These are phyloP conservation scores for Rousettus leschenaultii DNA, from an alignment of 2,113 vertebrate species.

Conservation along the genomic window DNA sequence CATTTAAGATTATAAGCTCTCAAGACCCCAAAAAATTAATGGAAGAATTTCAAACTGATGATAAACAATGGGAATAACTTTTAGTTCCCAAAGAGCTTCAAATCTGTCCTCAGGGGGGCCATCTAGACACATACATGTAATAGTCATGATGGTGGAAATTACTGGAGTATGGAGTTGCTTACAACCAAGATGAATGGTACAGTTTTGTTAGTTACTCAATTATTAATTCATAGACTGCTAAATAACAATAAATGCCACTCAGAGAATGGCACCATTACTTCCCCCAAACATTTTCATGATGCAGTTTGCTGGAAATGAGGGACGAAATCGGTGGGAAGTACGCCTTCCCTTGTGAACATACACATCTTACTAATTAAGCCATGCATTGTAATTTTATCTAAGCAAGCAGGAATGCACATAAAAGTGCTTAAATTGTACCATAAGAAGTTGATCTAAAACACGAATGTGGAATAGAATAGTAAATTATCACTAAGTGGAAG, in stretches of 20 bases:
- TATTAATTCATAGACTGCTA: neutral
- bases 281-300: conserved; percentile 4
- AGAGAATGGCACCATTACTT: neutral
- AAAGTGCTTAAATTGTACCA: conserved; percentile 16
- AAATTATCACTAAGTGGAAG: conserved; percentile 53
- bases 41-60: neutral
- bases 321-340: neutral
- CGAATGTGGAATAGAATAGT: conserved; percentile 39
- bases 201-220: neutral
- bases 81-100: neutral
- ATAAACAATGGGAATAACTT: neutral
- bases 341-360: neutral
- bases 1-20: neutral
- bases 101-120: neutral
- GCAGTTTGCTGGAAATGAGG: neutral
- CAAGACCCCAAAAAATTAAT: neutral
- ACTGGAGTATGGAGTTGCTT: neutral
- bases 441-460: conserved; percentile 60
- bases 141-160: neutral
- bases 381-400: conserved; percentile 60
- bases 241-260: conserved; percentile 5
- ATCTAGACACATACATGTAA: neutral
- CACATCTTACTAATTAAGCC: conserved; percentile 51
- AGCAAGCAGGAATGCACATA: conserved; percentile 58
- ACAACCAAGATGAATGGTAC: neutral